Conservation (phyloP, 2,113 vertebrate species). For the Scolopax mira region DNA sequence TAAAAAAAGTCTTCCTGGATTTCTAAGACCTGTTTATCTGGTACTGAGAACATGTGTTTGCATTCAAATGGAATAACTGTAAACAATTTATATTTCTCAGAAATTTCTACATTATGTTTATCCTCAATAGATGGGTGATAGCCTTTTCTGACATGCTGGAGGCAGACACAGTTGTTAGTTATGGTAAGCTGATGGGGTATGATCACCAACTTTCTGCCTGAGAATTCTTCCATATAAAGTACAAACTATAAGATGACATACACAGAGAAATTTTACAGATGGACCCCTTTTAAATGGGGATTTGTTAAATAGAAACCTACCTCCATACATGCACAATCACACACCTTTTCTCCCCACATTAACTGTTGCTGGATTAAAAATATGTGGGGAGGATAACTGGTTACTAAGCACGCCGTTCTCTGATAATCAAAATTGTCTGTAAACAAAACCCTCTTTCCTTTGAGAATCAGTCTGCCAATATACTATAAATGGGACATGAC, state of each 20-base stretch:
- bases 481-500: constrained; percentile 57
- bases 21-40: neutral
- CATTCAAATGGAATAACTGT: neutral
- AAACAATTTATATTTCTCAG: neutral
- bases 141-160: neutral
- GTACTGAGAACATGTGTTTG: neutral
- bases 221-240: neutral
- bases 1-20: neutral
- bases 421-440: constrained; percentile 55
- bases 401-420: constrained; percentile 15
- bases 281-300: neutral
- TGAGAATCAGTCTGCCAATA: constrained; percentile 62
- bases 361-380: neutral
- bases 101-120: neutral
- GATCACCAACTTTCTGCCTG: neutral
- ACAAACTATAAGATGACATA: neutral
- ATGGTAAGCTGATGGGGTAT: neutral
- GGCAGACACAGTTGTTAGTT: neutral
- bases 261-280: neutral
- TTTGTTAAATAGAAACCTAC: neutral
- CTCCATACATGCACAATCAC: neutral
- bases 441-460: constrained; percentile 59
- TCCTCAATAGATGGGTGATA: neutral
- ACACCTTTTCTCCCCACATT: neutral
- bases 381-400: neutral